Conservation (phyloP, 2,113 vertebrate genomes). For the Phrynocephalus versicolor region DNA sequence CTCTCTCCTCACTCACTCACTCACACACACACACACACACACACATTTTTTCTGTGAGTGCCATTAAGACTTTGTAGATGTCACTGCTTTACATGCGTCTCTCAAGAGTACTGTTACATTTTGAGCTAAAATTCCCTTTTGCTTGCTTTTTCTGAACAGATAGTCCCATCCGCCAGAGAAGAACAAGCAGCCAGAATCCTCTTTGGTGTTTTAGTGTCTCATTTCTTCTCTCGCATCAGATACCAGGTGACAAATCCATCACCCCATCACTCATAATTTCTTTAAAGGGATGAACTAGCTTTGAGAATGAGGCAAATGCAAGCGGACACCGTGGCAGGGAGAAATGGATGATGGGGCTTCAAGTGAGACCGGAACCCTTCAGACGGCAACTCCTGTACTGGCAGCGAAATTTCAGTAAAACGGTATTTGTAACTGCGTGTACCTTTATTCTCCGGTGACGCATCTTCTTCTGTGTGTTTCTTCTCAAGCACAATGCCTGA, state of each 20-base stretch:
- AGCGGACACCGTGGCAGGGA: constrained; percentile 35
- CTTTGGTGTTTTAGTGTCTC: constrained; percentile 35
- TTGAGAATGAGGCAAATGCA: neutral
- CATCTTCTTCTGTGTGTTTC: constrained; percentile 50
- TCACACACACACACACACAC: neutral
- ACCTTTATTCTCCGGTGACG: constrained; percentile 69
- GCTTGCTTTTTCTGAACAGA: neutral
- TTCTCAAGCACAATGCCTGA: constrained; percentile 80
- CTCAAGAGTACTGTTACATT: neutral
- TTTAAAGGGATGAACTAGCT: constrained; percentile 13
- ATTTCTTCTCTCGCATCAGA: constrained; percentile 25
- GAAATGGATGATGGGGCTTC: constrained; percentile 23
- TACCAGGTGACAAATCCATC: constrained; percentile 37
- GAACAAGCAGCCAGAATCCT: neutral
- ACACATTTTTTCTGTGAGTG: neutral
- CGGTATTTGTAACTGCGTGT: constrained; percentile 11
- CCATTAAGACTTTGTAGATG: neutral
- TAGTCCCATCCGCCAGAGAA: neutral
- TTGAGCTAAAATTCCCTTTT: neutral
- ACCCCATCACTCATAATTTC: constrained; percentile 9
- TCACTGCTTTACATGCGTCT: neutral
- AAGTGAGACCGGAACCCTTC: constrained; percentile 17
- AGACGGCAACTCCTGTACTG: neutral
- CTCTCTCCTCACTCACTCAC: too few relatives aligned
- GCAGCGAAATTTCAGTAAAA: neutral